Evolutionary conservation across 2,888 invertebrate genomes (phyloP).

Genomic region (Cabera pusaria): DNA sequence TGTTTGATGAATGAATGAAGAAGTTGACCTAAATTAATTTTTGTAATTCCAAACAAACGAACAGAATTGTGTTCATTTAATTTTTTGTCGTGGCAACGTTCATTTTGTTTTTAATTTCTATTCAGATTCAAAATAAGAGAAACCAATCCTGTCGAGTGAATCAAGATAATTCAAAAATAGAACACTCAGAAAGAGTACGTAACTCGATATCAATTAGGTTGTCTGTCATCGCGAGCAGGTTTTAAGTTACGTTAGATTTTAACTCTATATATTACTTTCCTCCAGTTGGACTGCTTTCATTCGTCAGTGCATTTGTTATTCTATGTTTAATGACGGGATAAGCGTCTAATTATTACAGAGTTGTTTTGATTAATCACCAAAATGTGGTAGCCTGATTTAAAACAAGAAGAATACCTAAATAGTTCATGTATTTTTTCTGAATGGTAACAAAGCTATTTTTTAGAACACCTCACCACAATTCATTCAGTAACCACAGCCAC

Average conservation of each 20-base stretch:
- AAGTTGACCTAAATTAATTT: constrained; percentile 15
- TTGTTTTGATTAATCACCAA: constrained; percentile 23
- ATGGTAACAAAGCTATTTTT: neutral
- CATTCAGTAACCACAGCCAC: constrained; percentile 30
- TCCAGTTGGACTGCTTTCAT: constrained; percentile 48
- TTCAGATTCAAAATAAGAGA: constrained; percentile 3
- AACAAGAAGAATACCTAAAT: too few relatives aligned
- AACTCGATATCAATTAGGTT: constrained; percentile 76
- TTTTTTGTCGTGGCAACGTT: constrained; percentile 1
- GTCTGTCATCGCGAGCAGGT: constrained; percentile 56
- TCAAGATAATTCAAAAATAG: constrained; percentile 47
- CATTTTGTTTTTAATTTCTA: neutral
- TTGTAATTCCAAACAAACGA: constrained; percentile 2
- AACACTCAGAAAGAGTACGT: constrained; percentile 55
- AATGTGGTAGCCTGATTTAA: too few relatives aligned
- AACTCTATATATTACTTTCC: constrained; percentile 39
- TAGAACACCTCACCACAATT: neutral
- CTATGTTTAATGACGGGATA: constrained; percentile 24
- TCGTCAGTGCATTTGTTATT: constrained; percentile 43
- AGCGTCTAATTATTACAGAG: constrained; percentile 25
- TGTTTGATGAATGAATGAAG: constrained; percentile 11
- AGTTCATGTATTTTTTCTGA: too few relatives aligned
- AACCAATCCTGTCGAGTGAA: constrained; percentile 3
- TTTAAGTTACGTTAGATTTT: constrained; percentile 57
- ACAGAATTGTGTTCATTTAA: too few relatives aligned